Evolutionary conservation across 2,797 vertebrate genomes (phyloP).

Genomic region (Melopsittacus undulatus): DNA sequence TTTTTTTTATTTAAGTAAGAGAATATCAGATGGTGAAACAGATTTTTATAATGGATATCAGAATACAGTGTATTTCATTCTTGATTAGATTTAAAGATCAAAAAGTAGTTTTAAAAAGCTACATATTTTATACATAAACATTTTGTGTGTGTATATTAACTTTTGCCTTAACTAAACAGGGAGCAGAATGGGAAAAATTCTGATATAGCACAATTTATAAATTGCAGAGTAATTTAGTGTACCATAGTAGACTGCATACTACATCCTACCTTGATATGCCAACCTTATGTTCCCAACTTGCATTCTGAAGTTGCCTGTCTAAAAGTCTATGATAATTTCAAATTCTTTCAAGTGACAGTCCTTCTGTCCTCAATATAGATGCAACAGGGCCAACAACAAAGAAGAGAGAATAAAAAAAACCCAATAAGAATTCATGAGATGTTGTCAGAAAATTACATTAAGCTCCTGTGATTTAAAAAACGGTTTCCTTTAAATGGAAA

Average conservation of each 20-base stretch:
- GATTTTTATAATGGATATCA: neutral
- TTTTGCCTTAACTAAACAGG: neutral
- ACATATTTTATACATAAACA: neutral
- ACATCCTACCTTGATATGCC: neutral
- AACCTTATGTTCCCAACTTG: neutral
- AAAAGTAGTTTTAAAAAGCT: neutral
- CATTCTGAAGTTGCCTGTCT: neutral
- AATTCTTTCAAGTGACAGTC: neutral
- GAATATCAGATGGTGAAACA: neutral
- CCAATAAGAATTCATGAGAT: neutral
- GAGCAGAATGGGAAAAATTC: neutral
- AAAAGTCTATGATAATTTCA: neutral
- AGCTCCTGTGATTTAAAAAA: neutral
- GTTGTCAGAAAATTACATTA: neutral
- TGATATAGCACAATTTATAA: neutral
- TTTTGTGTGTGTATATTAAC: no score
- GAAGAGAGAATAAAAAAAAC: rapidly evolving
- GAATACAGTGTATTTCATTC: neutral
- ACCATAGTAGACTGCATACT: neutral
- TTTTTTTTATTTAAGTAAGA: neutral
- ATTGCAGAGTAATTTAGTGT: neutral
- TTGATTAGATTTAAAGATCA: neutral
- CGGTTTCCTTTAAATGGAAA: neutral
- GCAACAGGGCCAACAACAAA: neutral
- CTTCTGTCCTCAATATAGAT: neutral